Percentiles rank a stretch among this genome's conserved stretches.
Conservation (phyloP, 1,140 invertebrate species). For the Drosophila watanabei region DNA sequence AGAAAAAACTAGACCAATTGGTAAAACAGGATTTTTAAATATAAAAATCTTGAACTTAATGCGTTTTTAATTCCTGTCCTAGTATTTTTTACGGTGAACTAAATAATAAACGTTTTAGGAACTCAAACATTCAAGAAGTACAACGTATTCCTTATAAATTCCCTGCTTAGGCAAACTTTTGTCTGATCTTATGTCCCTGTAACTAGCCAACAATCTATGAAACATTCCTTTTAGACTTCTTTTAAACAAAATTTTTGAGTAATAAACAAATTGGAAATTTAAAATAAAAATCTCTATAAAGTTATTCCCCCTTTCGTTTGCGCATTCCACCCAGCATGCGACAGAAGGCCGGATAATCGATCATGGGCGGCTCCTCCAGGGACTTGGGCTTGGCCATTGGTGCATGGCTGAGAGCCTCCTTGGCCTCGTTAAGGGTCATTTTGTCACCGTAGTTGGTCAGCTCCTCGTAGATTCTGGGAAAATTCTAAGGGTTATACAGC, state of each 20-base stretch:
- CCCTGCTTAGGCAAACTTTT: background rate
- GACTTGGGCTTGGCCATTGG: conserved; percentile 87
- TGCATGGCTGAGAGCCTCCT: conserved; percentile 88
- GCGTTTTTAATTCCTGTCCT: too few species aligned
- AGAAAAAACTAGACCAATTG: background rate
- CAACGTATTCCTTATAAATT: background rate
- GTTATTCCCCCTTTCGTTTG: conserved; percentile 79
- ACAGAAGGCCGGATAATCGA: conserved; percentile 88
- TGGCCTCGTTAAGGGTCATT: conserved; percentile 87
- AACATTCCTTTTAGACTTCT: background rate
- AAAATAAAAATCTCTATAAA: background rate
- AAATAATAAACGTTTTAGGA: background rate
- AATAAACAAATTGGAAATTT: background rate
- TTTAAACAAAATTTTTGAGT: background rate
- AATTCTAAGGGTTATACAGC: background rate
- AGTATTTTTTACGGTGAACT: too few species aligned
- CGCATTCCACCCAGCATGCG: conserved; percentile 87
- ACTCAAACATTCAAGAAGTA: background rate
- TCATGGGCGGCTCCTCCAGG: conserved; percentile 85
- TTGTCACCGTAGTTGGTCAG: conserved; percentile 88
- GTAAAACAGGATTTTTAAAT: background rate
- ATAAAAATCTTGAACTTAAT: background rate
- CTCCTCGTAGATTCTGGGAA: conserved; percentile 87
- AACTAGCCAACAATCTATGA: background rate
- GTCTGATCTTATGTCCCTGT: background rate